Percentiles rank a stretch among this genome's conserved stretches.
Conservation (phyloP, 1,140 invertebrate genomes). For the Acromyrmex charruanus region DNA sequence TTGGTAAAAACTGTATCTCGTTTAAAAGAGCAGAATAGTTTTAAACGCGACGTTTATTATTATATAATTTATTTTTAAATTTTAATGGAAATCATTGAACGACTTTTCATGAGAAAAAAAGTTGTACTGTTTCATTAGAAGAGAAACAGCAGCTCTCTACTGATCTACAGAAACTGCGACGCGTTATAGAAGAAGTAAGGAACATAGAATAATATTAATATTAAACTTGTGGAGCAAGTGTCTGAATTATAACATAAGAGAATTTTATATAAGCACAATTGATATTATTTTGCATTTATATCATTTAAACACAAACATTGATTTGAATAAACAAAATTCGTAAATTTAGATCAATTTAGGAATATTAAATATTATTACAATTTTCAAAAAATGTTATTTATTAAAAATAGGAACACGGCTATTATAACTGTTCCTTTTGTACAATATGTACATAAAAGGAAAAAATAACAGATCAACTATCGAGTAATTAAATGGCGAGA, state of each 20-base stretch:
- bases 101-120: not conserved
- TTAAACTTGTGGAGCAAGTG: not conserved
- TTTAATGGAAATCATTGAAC: not conserved
- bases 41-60: not conserved
- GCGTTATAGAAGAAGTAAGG: not conserved
- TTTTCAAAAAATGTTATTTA: not conserved
- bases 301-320: not conserved
- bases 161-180: not conserved
- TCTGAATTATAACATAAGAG: not conserved
- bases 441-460: not conserved
- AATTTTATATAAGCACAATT: not conserved
- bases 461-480: not conserved
- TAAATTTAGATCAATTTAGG: not conserved
- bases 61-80: not conserved
- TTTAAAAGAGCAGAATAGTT: not conserved
- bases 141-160: not conserved
- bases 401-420: not conserved
- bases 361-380: slow-evolving; percentile 16
- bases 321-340: not conserved
- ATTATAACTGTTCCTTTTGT: not conserved
- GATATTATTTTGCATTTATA: not conserved
- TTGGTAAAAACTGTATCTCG: slow-evolving; percentile 30
- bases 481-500: not conserved
- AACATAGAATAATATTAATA: not conserved
- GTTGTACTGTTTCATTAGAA: not conserved